These are phyloP conservation scores for Operophtera brumata DNA, from an alignment of 2,888 invertebrate species.

Conservation along the genomic window DNA sequence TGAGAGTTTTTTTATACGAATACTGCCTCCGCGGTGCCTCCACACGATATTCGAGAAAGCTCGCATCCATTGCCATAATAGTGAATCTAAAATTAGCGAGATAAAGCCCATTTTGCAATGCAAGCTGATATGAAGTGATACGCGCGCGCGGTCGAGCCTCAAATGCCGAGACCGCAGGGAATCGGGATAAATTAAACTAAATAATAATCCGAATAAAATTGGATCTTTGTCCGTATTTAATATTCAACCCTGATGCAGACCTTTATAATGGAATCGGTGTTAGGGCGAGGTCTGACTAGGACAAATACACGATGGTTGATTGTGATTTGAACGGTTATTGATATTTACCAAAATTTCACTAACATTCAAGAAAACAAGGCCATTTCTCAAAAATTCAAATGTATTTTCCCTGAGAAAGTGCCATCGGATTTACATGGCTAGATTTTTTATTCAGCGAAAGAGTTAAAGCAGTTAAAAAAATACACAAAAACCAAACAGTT, in stretches of 20 bases:
- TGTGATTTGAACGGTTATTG: too few relatives aligned
- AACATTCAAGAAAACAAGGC: too few relatives aligned
- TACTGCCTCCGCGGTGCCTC: too few relatives aligned
- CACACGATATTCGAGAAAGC: too few relatives aligned
- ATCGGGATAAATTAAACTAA: constrained; percentile 24
- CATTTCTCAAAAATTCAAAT: too few relatives aligned
- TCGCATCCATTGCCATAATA: not conserved
- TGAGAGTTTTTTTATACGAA: too few relatives aligned
- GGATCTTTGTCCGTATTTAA: constrained; percentile 26
- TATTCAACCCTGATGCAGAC: constrained; percentile 25
- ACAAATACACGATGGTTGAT: not conserved
- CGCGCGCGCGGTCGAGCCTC: not conserved
- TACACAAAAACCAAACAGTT: too few relatives aligned
- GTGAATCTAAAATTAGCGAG: not conserved
- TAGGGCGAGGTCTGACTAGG: constrained; percentile 1
- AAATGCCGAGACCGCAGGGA: constrained; percentile 18
- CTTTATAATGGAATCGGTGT: constrained; percentile 25
- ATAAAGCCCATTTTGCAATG: not conserved
- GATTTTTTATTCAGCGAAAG: too few relatives aligned
- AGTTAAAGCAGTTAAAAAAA: too few relatives aligned
- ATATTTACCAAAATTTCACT: too few relatives aligned
- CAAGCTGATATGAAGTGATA: not conserved
- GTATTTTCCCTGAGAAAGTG: too few relatives aligned
- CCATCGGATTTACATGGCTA: too few relatives aligned
- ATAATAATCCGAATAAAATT: constrained; percentile 28